Conservation (phyloP, 2,888 invertebrate species). For the Furcula furcula region DNA sequence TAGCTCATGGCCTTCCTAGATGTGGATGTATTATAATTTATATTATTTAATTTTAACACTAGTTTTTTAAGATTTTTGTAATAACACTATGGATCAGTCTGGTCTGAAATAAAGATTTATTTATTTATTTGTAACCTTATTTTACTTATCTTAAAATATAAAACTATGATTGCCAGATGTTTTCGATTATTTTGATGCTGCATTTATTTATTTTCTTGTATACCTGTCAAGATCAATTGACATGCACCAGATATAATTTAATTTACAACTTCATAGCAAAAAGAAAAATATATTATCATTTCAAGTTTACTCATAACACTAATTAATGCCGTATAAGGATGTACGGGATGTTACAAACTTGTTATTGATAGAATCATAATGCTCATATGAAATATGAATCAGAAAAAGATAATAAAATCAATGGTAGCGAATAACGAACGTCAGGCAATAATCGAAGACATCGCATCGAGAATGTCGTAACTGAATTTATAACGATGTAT, state of each 20-base stretch:
- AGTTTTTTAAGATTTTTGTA: no score
- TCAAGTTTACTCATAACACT: not conserved
- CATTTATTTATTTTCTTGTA: no score
- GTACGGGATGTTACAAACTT: slow-evolving; percentile 14
- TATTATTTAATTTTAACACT: no score
- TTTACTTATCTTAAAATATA: no score
- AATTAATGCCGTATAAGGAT: not conserved
- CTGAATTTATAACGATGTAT: slow-evolving; percentile 64
- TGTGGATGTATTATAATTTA: no score
- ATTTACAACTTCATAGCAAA: not conserved
- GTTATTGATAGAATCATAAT: slow-evolving; percentile 16
- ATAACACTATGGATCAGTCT: no score
- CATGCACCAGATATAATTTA: not conserved
- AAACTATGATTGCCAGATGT: no score
- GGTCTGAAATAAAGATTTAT: no score
- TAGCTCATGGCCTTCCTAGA: no score
- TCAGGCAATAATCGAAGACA: slow-evolving; percentile 63
- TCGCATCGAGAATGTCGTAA: slow-evolving; percentile 65
- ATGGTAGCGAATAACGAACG: slow-evolving; percentile 62
- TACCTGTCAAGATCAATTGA: not conserved
- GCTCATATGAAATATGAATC: slow-evolving; percentile 37
- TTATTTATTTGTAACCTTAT: no score
- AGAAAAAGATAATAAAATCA: slow-evolving; percentile 50
- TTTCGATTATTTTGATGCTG: no score
- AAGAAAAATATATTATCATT: not conserved